A percentile compares a stretch with the other conserved stretches of the same genome.
Evolutionary conservation across 2,888 invertebrate species (phyloP).

Genomic region (Ypsolopha scabrella): DNA sequence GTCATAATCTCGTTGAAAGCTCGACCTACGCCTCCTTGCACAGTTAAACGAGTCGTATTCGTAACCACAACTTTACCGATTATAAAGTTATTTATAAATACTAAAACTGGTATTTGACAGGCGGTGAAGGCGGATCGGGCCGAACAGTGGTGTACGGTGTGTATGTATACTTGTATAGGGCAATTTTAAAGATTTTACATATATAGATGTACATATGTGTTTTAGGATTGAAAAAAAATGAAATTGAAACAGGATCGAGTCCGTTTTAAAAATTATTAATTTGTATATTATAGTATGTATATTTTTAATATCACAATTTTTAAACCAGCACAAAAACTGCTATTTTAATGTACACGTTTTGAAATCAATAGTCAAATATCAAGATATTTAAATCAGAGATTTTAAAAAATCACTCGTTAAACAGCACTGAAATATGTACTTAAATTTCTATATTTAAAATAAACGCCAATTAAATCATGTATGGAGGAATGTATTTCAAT

Average conservation of each 20-base stretch:
- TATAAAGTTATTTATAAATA: too few species aligned
- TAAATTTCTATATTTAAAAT: background rate
- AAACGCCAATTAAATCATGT: background rate
- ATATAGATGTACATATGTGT: too few species aligned
- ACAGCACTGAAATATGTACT: background rate
- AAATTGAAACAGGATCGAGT: background rate
- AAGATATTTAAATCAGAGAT: background rate
- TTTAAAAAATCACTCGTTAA: background rate
- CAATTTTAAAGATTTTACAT: too few species aligned
- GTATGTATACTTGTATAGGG: too few species aligned
- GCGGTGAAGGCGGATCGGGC: too few species aligned
- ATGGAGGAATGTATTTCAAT: background rate
- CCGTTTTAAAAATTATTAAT: background rate
- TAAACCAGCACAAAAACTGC: background rate
- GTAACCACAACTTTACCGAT: too few species aligned
- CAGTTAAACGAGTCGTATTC: too few species aligned
- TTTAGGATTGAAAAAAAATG: too few species aligned
- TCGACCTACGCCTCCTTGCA: too few species aligned
- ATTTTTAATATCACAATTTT: background rate
- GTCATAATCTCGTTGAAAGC: too few species aligned
- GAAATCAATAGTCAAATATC: background rate
- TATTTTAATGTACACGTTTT: background rate
- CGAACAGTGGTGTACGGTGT: too few species aligned
- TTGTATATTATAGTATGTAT: background rate
- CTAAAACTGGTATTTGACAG: too few species aligned